These are phyloP conservation scores for Horisme vitalbata DNA, from an alignment of 2,888 invertebrate species.

Conservation along the genomic window DNA sequence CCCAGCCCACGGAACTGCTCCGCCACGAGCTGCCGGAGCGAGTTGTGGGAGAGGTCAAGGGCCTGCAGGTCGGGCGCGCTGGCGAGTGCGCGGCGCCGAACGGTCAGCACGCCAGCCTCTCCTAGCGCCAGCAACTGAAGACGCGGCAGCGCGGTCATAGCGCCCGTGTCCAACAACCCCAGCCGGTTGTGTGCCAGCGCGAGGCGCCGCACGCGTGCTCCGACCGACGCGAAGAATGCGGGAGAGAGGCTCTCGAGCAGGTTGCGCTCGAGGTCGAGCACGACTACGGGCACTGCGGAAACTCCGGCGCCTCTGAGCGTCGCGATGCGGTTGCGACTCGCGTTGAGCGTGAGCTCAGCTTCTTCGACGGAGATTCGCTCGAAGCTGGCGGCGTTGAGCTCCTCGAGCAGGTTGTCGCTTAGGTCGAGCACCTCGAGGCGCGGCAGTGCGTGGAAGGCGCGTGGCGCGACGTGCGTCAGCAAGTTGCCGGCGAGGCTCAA, in stretches of 20 bases:
- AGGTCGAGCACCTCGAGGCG: slow-evolving; percentile 88
- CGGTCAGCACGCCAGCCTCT: slow-evolving; percentile 85
- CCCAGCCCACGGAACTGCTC: slow-evolving; percentile 80
- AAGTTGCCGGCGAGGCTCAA: slow-evolving; percentile 90
- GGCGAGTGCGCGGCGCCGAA: slow-evolving; percentile 88
- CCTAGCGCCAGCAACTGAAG: slow-evolving; percentile 79
- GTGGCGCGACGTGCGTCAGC: slow-evolving; percentile 84
- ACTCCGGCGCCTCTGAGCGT: slow-evolving; percentile 50
- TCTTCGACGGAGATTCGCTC: slow-evolving; percentile 84
- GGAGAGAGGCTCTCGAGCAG: slow-evolving; percentile 81
- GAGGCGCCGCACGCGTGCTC: slow-evolving; percentile 48
- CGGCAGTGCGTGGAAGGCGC: slow-evolving; percentile 87
- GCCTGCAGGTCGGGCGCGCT: slow-evolving; percentile 51
- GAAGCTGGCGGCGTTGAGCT: slow-evolving; percentile 85
- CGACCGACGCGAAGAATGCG: slow-evolving; percentile 77
- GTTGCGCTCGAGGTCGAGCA: slow-evolving; percentile 87
- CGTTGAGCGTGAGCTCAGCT: slow-evolving; percentile 85
- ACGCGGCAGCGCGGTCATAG: slow-evolving; percentile 44
- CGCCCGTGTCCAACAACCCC: slow-evolving; percentile 66
- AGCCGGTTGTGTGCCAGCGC: slow-evolving; percentile 84
- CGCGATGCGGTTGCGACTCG: slow-evolving; percentile 85
- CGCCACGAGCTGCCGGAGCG: slow-evolving; percentile 45
- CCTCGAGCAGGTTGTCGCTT: slow-evolving; percentile 86
- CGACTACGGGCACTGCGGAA: slow-evolving; percentile 71
- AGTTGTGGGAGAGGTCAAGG: slow-evolving; percentile 55